Evolutionary conservation across 2,113 vertebrate species (phyloP).

Genomic region (Sylvicapra grimmia): DNA sequence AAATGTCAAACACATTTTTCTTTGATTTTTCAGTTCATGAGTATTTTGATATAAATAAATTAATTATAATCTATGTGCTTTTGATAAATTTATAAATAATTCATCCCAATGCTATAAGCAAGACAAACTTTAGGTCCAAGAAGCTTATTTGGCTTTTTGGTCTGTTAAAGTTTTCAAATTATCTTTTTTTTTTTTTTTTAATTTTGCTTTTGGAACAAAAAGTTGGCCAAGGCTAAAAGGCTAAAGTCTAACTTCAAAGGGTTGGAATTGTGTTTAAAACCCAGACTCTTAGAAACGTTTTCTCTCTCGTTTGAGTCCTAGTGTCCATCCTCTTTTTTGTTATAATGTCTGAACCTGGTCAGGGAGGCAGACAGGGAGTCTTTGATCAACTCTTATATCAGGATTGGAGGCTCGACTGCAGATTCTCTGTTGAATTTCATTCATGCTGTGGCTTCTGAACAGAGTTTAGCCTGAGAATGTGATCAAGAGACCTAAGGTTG

Average conservation of each 20-base stretch:
- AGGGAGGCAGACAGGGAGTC: not conserved
- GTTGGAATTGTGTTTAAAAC: constrained; percentile 18
- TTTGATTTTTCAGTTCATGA: constrained; percentile 19
- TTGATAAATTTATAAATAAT: constrained; percentile 45
- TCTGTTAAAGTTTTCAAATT: constrained; percentile 40
- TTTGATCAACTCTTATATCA: not conserved
- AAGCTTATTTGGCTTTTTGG: not conserved
- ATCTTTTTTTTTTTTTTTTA: not conserved
- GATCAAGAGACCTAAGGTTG: not conserved
- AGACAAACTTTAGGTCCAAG: not conserved
- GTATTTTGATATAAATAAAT: constrained; percentile 25
- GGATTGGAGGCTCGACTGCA: not conserved
- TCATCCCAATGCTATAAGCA: constrained; percentile 1
- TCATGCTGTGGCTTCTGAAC: not conserved
- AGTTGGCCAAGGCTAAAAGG: constrained; percentile 33
- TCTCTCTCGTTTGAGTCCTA: constrained; percentile 7
- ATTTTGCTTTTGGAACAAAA: constrained; percentile 41
- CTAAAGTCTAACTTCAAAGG: constrained; percentile 46
- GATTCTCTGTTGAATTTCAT: not conserved
- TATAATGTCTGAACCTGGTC: not conserved
- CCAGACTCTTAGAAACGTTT: not conserved
- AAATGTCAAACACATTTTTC: not conserved
- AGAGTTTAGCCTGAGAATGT: not conserved
- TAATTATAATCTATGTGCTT: constrained; percentile 29
- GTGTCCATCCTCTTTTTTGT: not conserved